Evolutionary conservation across 2,113 vertebrate species (phyloP).

Genomic region (Isichthys henryi): DNA sequence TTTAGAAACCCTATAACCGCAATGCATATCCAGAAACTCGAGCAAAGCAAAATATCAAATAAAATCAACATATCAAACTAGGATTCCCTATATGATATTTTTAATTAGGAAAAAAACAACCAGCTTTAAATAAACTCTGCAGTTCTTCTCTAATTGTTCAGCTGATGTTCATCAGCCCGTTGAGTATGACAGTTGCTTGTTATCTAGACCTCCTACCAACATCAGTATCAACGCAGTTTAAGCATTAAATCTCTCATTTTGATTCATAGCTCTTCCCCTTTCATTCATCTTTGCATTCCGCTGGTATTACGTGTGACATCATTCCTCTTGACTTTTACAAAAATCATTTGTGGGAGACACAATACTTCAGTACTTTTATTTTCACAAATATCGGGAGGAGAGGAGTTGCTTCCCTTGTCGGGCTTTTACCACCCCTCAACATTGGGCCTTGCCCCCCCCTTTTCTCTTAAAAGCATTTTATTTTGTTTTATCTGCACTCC

Average conservation of each 20-base stretch:
- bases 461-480: neutral
- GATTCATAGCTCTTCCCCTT: neutral
- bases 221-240: neutral
- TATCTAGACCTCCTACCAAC: neutral
- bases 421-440: neutral
- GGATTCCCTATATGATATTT: neutral
- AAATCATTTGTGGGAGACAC: neutral
- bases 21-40: neutral
- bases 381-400: neutral
- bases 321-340: neutral
- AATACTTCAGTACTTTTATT: neutral
- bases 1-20: neutral
- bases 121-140: neutral
- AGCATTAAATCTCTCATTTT: neutral
- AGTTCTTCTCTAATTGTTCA: neutral
- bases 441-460: neutral
- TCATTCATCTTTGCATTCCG: neutral
- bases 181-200: neutral
- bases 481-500: slow-evolving; percentile 47
- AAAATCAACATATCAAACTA: neutral
- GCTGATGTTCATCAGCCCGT: neutral
- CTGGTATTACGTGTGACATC: neutral
- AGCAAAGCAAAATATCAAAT: neutral
- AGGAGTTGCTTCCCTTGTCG: neutral
- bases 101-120: neutral